Percentiles rank a stretch among this genome's conserved stretches.
These are phyloP conservation scores for Paracentrotus lividus DNA, from an alignment of 53 echinoderm and acorn worm genomes.

Conservation along the genomic window DNA sequence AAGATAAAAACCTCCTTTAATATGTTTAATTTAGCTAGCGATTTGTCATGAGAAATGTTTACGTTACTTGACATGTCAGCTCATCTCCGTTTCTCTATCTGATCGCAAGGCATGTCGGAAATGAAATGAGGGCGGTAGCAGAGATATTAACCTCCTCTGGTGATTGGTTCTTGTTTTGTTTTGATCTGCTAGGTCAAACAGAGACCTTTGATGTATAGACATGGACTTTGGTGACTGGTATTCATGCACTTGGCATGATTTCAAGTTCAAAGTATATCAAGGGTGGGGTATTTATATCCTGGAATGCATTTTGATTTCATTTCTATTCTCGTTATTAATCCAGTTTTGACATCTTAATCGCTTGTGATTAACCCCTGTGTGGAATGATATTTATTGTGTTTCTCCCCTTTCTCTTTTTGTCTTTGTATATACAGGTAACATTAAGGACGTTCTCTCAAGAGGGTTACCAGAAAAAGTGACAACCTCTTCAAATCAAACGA, in stretches of 20 bases:
- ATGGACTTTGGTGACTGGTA: not conserved
- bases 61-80: not conserved
- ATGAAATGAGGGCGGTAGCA: constrained; percentile 3
- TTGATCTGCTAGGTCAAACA: not conserved
- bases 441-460: not conserved
- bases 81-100: constrained; percentile 8
- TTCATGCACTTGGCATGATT: constrained; percentile 9
- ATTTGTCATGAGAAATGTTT: constrained; percentile 17
- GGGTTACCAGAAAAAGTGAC: not conserved
- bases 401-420: not conserved
- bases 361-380: not conserved
- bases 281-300: not conserved
- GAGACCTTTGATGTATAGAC: constrained; percentile 31
- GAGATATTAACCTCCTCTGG: constrained; percentile 30
- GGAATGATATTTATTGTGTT: not conserved
- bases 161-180: constrained; percentile 28
- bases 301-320: not conserved
- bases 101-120: not conserved
- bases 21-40: constrained; percentile 31
- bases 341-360: constrained; percentile 12
- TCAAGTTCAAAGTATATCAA: not conserved
- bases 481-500: not conserved
- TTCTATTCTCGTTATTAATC: constrained; percentile 9
- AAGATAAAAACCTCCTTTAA: not conserved
- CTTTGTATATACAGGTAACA: constrained; percentile 1